Evolutionary conservation across 2,888 invertebrate genomes (phyloP).

Genomic region (Ectropis crepuscularia): DNA sequence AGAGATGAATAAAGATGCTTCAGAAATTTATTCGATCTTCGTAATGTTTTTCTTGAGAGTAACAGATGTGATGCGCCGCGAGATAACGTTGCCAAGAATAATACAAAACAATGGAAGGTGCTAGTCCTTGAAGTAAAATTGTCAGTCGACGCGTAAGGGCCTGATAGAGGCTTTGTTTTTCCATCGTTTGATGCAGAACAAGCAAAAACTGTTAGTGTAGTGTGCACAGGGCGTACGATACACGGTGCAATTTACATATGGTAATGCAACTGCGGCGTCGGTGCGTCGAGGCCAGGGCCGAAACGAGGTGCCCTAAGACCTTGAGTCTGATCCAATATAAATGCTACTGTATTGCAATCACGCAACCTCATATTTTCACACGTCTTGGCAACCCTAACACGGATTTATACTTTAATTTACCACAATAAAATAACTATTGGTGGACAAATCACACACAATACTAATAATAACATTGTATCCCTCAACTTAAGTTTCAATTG

Average conservation of each 20-base stretch:
- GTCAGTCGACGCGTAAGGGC: conserved; percentile 35
- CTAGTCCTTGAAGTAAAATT: conserved; percentile 37
- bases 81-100: conserved; percentile 26
- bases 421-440: no score
- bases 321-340: conserved; percentile 1
- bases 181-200: conserved; percentile 54
- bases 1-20: conserved; percentile 49
- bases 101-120: conserved; percentile 27
- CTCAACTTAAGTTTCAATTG: no score
- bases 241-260: conserved; percentile 71
- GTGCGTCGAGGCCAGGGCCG: conserved; percentile 40
- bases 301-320: conserved; percentile 13
- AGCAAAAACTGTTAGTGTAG: conserved; percentile 70
- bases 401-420: no score
- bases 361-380: no score
- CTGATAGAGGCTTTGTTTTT: conserved; percentile 44
- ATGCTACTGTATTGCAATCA: neutral
- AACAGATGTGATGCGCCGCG: conserved; percentile 21
- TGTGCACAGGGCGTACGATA: conserved; percentile 60
- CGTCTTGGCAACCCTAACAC: no score
- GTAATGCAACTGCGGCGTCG: conserved; percentile 64
- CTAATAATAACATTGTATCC: no score
- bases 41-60: conserved; percentile 35
- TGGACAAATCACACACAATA: no score
- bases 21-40: conserved; percentile 47